Base-by-base conservation (phyloP, 2,888 invertebrate species). In the Erpobdella octoculata region DNA sequence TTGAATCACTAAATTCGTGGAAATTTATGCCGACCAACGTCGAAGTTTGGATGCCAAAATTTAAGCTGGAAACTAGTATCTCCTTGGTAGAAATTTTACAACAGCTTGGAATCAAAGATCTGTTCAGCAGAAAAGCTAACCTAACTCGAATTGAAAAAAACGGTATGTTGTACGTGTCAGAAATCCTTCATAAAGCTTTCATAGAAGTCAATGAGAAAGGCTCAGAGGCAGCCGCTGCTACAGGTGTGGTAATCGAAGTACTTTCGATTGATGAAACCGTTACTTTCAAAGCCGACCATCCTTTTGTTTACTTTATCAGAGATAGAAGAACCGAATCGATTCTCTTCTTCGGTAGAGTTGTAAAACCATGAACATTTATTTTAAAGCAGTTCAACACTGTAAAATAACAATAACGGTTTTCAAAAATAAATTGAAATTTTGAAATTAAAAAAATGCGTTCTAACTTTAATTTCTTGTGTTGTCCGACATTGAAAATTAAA, bases 171-270 rank as follows among this genome's bases (percentile, higher is more conserved):
- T 79, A 71, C 72, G 77, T 82, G 5, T 79, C 79, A 0, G 72
- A 78, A 46, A 78, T 81, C 3, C 68, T 79, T 9, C 82, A 82
- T 74, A 80, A 81, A 74, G 81, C 82, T 4, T 81, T 80, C 35
- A 66, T 78, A n/a, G 78, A 78, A 31, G 78, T 78, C 46, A 76
- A 79, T 67, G 78, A 78, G 70, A 76, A 79, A 53, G 78, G 78
- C 6, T 74, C 75, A 1, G 79, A 79, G 72, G 78, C 79, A 5
- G 78, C 79, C 3, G 78, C 78, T 9, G 78, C 78, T 18, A 78
- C 78, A 18, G 78, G 69, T 1, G 71, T 74, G n/a, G 36, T 73
- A 4, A 46, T 72, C 48, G 38, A 25, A 38, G 15, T 28, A 21
- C 25, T 37, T 25, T 21, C 8, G 3, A 28, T 41, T 8, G 25